Conservation (phyloP, 2,113 vertebrate genomes). For the Phalacrocorax pelagicus region DNA sequence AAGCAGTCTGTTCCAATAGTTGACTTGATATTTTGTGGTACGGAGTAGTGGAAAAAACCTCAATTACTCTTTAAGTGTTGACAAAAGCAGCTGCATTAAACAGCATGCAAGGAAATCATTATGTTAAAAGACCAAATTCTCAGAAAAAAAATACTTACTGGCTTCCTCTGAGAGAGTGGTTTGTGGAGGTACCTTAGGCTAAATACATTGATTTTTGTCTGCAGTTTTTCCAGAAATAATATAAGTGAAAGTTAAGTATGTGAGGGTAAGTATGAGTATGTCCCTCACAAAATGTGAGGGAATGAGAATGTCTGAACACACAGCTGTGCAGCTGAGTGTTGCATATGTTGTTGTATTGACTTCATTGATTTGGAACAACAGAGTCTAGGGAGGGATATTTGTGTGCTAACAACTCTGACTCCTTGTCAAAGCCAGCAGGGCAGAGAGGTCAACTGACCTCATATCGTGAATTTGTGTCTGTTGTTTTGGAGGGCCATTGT, state of each 20-base stretch:
- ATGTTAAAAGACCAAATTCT: not conserved
- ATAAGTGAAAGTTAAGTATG: not conserved
- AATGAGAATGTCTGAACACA: not conserved
- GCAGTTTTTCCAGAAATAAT: not conserved
- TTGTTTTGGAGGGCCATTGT: not conserved
- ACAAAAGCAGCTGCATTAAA: not conserved
- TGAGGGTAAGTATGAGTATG: no score
- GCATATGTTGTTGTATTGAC: fast-evolving
- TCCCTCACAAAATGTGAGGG: not conserved
- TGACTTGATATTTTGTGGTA: not conserved
- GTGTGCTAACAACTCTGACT: not conserved
- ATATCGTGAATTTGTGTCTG: not conserved
- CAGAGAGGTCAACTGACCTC: not conserved
- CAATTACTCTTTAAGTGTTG: not conserved
- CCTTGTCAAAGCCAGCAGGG: not conserved
- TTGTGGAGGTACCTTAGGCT: not conserved
- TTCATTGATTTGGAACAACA: not conserved
- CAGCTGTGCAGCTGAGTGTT: not conserved
- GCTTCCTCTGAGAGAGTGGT: not conserved
- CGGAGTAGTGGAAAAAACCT: not conserved
- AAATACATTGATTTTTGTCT: not conserved
- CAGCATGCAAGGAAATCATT: not conserved
- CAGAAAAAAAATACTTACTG: not conserved
- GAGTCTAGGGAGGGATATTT: not conserved
- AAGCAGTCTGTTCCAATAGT: not conserved